Conservation (phyloP, 2,888 invertebrate genomes). For the Venusia cambrica region DNA sequence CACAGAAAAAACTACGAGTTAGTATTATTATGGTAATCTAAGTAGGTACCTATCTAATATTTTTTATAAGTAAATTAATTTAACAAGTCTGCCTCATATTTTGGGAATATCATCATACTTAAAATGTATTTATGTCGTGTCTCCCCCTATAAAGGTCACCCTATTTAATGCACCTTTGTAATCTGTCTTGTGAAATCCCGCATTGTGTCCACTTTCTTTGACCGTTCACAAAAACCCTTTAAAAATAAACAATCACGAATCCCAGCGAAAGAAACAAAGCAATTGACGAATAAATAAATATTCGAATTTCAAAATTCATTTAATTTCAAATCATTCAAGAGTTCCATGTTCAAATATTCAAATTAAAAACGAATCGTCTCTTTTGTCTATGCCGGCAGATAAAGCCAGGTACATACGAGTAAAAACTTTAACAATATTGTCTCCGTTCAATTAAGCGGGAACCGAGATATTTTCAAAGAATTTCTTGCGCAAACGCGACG, state of each 20-base stretch:
- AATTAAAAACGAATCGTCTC: constrained; percentile 26
- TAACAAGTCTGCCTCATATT: too few relatives aligned
- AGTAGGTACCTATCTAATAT: too few relatives aligned
- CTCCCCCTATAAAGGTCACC: constrained; percentile 46
- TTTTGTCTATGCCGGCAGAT: constrained; percentile 27
- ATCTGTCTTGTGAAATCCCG: constrained; percentile 74
- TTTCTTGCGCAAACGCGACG: constrained; percentile 56
- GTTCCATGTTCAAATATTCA: constrained; percentile 21
- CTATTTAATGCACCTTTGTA: constrained; percentile 72
- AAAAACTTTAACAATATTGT: constrained; percentile 71
- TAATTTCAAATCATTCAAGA: constrained; percentile 14
- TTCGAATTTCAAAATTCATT: constrained; percentile 16
- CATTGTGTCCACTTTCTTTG: constrained; percentile 71
- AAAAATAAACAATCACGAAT: constrained; percentile 13
- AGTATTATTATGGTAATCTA: too few relatives aligned
- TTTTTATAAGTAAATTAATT: too few relatives aligned
- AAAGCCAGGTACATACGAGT: constrained; percentile 38
- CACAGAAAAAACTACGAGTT: too few relatives aligned
- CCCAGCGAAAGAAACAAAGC: constrained; percentile 7
- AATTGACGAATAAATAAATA: constrained; percentile 9
- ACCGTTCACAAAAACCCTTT: constrained; percentile 44
- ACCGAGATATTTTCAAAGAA: constrained; percentile 62
- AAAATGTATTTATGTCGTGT: constrained; percentile 34
- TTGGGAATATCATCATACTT: constrained; percentile 1
- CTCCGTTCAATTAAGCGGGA: constrained; percentile 70